These are phyloP conservation scores for Saxidomus purpurata DNA, from an alignment of 1,140 invertebrate species.

Conservation along the genomic window DNA sequence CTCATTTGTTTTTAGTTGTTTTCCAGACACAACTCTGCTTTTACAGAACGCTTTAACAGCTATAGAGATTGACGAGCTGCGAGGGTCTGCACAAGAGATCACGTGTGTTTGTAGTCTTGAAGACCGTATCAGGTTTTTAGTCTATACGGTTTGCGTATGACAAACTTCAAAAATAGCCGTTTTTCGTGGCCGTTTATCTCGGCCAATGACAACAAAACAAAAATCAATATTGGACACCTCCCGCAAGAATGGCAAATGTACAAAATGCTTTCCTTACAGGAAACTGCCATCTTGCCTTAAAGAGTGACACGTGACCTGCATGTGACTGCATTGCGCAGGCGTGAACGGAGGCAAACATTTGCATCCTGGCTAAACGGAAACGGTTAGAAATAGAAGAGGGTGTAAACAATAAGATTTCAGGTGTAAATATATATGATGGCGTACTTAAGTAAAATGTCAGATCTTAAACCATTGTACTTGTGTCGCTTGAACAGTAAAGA, in stretches of 20 bases:
- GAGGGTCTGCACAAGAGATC: too few species aligned
- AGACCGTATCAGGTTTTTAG: too few species aligned
- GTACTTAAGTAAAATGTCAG: conserved; percentile 54
- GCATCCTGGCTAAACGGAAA: conserved; percentile 49
- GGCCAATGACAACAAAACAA: not conserved
- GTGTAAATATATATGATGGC: conserved; percentile 41
- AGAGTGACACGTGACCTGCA: conserved; percentile 33
- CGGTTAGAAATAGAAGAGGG: conserved; percentile 45
- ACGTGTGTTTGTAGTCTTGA: too few species aligned
- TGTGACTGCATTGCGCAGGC: conserved; percentile 21
- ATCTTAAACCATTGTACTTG: not conserved
- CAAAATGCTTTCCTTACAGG: conserved; percentile 10
- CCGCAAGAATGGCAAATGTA: not conserved
- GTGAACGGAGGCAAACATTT: conserved; percentile 38
- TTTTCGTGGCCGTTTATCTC: not conserved
- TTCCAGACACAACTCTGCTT: too few species aligned
- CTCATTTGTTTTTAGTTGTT: too few species aligned
- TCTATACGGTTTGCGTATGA: too few species aligned
- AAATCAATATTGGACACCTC: not conserved
- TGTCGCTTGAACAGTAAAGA: not conserved
- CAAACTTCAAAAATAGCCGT: too few species aligned
- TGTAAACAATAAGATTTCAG: conserved; percentile 51
- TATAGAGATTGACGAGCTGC: too few species aligned
- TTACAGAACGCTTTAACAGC: too few species aligned
- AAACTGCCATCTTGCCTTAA: conserved; percentile 44